A percentile compares a stretch with the other conserved stretches of the same genome.
Conservation (phyloP, 1,140 invertebrate species). For the Drosophila biarmipes region DNA sequence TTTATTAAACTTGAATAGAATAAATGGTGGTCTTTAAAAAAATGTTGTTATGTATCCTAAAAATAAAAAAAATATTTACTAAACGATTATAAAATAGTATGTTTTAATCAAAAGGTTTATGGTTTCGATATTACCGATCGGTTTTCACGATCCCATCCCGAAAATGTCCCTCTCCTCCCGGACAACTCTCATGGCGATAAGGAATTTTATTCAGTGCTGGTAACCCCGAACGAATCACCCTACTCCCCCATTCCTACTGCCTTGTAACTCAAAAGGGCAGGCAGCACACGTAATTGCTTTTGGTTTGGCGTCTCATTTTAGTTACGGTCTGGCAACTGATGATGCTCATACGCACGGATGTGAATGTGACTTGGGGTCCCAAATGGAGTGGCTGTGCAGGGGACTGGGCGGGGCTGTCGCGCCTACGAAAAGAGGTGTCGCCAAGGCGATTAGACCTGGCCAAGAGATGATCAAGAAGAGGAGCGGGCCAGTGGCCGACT, state of each 20-base stretch:
- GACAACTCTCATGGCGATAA: conserved; percentile 60
- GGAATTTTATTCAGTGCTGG: conserved; percentile 74
- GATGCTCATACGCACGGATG: conserved; percentile 47
- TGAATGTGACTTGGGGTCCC: conserved; percentile 8
- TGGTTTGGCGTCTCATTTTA: conserved; percentile 83
- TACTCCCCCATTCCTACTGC: conserved; percentile 4
- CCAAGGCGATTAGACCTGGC: conserved; percentile 71
- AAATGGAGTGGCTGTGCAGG: conserved; percentile 6
- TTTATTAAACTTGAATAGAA: too few species aligned
- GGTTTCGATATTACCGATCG: not conserved
- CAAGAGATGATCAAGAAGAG: conserved; percentile 6
- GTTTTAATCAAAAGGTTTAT: too few species aligned
- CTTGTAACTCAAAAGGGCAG: conserved; percentile 48
- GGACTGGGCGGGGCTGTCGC: conserved; percentile 47
- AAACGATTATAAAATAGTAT: too few species aligned
- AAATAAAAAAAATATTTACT: too few species aligned
- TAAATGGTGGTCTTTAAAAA: too few species aligned
- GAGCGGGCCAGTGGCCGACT: conserved; percentile 17
- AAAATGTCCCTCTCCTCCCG: conserved; percentile 12
- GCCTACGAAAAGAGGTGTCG: conserved; percentile 80
- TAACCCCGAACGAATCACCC: conserved; percentile 12
- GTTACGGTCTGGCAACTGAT: conserved; percentile 77
- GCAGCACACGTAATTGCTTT: conserved; percentile 78
- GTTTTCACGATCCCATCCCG: conserved; percentile 6
- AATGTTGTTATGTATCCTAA: too few species aligned